Evolutionary conservation across 2,113 vertebrate genomes (phyloP).

Genomic region (Nymphicus hollandicus): DNA sequence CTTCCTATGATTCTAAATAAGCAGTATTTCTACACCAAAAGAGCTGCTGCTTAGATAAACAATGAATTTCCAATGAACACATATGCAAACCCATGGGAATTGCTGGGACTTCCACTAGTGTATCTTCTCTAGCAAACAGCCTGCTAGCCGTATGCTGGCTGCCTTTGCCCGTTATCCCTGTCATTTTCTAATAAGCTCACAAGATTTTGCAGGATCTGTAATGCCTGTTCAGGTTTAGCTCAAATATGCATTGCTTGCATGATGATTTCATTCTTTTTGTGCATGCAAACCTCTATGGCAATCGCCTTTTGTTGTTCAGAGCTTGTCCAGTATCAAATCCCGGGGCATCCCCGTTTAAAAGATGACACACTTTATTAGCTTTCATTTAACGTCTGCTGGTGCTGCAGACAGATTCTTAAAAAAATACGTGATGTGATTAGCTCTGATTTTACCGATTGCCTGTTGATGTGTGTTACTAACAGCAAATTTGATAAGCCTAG

Average conservation of each 20-base stretch:
- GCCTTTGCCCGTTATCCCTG: neutral
- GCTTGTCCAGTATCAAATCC: constrained; percentile 22
- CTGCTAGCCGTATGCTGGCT: neutral
- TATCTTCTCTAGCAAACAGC: neutral
- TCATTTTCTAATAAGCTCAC: neutral
- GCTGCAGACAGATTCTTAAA: neutral
- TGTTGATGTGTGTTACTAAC: constrained; percentile 32
- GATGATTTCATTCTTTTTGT: neutral
- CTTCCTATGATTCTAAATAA: neutral
- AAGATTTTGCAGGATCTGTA: neutral
- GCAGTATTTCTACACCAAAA: neutral
- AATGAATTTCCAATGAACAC: neutral
- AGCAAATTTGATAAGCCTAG: constrained; percentile 3
- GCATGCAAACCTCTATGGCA: neutral
- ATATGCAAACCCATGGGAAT: neutral
- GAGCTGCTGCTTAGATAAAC: neutral
- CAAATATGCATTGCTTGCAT: neutral
- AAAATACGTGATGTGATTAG: constrained; percentile 48
- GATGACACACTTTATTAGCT: constrained; percentile 25
- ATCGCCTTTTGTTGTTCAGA: neutral
- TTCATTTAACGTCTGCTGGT: constrained; percentile 48
- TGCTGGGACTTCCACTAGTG: fast-evolving
- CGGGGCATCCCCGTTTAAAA: neutral
- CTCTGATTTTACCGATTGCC: constrained; percentile 35
- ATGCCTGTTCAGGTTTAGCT: neutral